Evolutionary conservation across 23 tunicate species (phyloP).

Genomic region (Clavelina lepadiformis): DNA sequence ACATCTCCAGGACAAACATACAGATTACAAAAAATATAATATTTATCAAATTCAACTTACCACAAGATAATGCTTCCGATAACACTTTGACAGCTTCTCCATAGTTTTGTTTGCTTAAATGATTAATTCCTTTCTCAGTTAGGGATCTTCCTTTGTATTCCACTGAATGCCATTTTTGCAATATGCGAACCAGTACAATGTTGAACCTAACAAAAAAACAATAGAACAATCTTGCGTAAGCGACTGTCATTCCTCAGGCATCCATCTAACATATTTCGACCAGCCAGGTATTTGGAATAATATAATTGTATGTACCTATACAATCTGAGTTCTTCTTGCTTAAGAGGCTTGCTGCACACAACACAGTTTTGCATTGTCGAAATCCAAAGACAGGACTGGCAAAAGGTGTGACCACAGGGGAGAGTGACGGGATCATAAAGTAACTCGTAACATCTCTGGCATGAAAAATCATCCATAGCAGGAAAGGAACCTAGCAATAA

Average conservation of each 20-base stretch:
- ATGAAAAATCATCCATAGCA: slow-evolving; percentile 45
- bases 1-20: background rate
- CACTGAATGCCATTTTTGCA: slow-evolving; percentile 45
- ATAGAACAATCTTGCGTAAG: too few relatives aligned
- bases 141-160: slow-evolving; percentile 53
- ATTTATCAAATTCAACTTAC: slow-evolving; percentile 6
- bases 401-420: slow-evolving; percentile 59
- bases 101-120: slow-evolving; percentile 23
- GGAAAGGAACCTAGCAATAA: slow-evolving; percentile 9
- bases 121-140: slow-evolving; percentile 40
- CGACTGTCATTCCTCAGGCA: too few relatives aligned
- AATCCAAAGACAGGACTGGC: slow-evolving; percentile 24
- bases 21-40: too few relatives aligned
- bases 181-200: slow-evolving; percentile 6
- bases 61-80: slow-evolving; percentile 33
- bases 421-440: slow-evolving; percentile 54
- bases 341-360: slow-evolving; percentile 27
- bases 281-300: too few relatives aligned
- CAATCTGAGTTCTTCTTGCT: slow-evolving; percentile 2
- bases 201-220: slow-evolving; percentile 27
- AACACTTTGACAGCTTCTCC: slow-evolving; percentile 42
- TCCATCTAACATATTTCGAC: too few relatives aligned
- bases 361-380: slow-evolving; percentile 15
- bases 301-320: slow-evolving; percentile 14
- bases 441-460: slow-evolving; percentile 59